Percentiles rank a stretch among this genome's conserved stretches.
Conservation (phyloP, 2,113 vertebrate species). For the Eretmochelys imbricata region DNA sequence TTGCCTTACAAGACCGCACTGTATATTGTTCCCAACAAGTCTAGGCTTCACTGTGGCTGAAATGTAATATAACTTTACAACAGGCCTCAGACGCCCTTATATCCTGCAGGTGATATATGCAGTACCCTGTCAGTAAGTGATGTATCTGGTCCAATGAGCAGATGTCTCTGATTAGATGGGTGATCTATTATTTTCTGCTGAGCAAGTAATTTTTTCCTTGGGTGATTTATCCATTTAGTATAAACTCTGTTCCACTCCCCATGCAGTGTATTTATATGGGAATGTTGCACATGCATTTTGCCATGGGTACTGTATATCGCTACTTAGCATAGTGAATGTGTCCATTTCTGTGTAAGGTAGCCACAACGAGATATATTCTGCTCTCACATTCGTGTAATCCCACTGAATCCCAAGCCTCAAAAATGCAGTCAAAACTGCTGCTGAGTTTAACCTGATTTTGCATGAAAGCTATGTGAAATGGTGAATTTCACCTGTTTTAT, state of each 20-base stretch:
- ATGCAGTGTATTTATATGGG: background rate
- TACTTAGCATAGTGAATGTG: background rate
- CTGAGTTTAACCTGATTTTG: background rate
- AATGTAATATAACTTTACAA: background rate
- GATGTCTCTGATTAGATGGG: conserved; percentile 11
- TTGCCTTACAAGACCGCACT: background rate
- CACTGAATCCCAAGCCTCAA: background rate
- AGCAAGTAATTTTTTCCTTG: background rate
- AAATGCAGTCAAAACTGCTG: background rate
- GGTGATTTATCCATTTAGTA: background rate
- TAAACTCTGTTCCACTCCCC: background rate
- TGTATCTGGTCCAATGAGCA: background rate
- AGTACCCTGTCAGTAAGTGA: conserved; percentile 1
- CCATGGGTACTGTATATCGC: background rate
- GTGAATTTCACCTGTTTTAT: background rate
- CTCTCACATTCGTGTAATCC: background rate
- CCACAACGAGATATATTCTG: fast-evolving
- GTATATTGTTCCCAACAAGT: background rate
- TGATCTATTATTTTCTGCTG: conserved; percentile 21
- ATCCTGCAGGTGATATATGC: background rate
- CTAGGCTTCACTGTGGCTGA: background rate
- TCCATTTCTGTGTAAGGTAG: background rate
- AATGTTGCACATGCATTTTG: background rate
- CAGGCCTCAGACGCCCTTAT: background rate
- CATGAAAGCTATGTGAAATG: background rate